A percentile compares a stretch with the other conserved stretches of the same genome.
phyloP scores from a whole-genome alignment of 2,797 vertebrate genomes.

The Peromyscus attwateri region DNA sequence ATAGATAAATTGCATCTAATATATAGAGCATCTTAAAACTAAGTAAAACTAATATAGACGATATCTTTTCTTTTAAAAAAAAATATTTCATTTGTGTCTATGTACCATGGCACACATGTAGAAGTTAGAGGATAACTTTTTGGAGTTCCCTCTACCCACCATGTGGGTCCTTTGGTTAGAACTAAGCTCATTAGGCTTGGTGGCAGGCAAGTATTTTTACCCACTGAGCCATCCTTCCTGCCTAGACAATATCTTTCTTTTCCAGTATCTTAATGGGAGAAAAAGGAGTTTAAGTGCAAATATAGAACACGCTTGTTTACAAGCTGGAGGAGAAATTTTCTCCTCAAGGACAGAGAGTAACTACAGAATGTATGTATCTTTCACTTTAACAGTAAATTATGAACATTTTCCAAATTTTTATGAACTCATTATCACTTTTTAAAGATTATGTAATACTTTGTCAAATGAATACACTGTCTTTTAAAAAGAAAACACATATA shows the following conservation, averaged over 20 bases:
- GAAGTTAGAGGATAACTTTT: not conserved
- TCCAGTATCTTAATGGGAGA: slow-evolving; percentile 43
- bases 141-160: not conserved
- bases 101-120: not conserved
- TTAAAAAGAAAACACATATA: not conserved
- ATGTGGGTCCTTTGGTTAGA: not conserved
- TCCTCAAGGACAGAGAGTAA: slow-evolving; percentile 33
- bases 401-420: slow-evolving; percentile 4
- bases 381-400: slow-evolving; percentile 54
- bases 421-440: slow-evolving; percentile 49
- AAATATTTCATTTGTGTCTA: not conserved
- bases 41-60: slow-evolving; percentile 2
- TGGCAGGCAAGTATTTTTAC: not conserved
- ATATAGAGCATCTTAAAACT: slow-evolving; percentile 42
- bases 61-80: slow-evolving; percentile 1
- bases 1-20: slow-evolving; percentile 10
- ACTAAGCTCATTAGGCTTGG: not conserved
- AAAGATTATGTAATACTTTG: not conserved
- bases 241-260: not conserved
- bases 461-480: slow-evolving; percentile 6
- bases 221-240: not conserved
- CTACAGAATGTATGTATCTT: slow-evolving; percentile 7
- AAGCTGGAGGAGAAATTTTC: slow-evolving; percentile 56
- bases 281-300: slow-evolving; percentile 55
- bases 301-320: slow-evolving; percentile 27